These are phyloP conservation scores for Aix galericulata DNA, from an alignment of 2,113 vertebrate species.

Conservation along the genomic window DNA sequence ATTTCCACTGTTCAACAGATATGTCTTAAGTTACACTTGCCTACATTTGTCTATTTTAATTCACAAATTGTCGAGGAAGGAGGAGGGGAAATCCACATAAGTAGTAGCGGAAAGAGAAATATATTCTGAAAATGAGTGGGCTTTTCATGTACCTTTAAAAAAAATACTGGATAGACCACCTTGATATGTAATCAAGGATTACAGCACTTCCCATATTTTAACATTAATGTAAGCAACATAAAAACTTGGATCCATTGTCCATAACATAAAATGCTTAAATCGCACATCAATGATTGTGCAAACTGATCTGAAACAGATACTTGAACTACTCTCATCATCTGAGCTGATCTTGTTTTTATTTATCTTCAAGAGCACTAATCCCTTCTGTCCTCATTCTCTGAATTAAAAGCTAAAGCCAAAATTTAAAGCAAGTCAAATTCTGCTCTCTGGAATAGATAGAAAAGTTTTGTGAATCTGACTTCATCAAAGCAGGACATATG, in stretches of 20 bases:
- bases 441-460: not conserved
- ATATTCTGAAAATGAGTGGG: not conserved
- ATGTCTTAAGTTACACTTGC: not conserved
- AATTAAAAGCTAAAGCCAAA: not conserved
- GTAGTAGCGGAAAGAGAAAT: no score
- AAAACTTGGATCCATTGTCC: not conserved
- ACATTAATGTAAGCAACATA: not conserved
- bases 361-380: not conserved
- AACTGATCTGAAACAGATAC: not conserved
- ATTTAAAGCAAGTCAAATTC: not conserved
- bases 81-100: no score
- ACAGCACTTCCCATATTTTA: not conserved
- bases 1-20: not conserved
- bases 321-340: not conserved
- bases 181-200: not conserved
- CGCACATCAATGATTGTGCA: not conserved
- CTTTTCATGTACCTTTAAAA: no score
- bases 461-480: not conserved
- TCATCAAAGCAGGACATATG: not conserved
- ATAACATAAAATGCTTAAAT: not conserved
- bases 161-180: no score
- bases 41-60: not conserved
- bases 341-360: not conserved
- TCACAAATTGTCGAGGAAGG: not conserved
- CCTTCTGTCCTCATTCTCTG: not conserved